These are phyloP conservation scores for Heliothis peltigera DNA, from an alignment of 2,888 invertebrate genomes.

Conservation along the genomic window DNA sequence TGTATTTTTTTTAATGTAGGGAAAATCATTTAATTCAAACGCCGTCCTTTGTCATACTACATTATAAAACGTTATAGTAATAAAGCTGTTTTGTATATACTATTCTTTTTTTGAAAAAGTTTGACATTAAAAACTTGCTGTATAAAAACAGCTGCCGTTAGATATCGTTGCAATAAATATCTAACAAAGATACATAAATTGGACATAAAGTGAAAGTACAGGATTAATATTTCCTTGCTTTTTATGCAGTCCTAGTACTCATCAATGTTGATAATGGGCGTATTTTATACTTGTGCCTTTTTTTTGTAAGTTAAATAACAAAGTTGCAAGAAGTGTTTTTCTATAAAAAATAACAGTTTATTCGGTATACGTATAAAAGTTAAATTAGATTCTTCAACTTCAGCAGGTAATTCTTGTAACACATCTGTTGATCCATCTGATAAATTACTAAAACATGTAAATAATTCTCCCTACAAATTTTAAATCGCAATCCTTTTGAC, in stretches of 20 bases:
- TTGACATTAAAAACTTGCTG: conserved; percentile 37
- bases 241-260: conserved; percentile 35
- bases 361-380: no score
- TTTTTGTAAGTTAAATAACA: neutral
- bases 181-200: conserved; percentile 30
- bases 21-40: neutral
- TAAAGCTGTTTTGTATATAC: neutral
- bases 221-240: conserved; percentile 22
- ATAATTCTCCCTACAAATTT: neutral
- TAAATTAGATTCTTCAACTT: no score
- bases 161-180: conserved; percentile 36
- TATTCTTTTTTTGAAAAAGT: conserved; percentile 8
- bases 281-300: conserved; percentile 25
- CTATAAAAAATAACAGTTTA: no score
- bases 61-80: no score
- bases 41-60: neutral
- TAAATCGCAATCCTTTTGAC: conserved; percentile 16
- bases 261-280: conserved; percentile 22
- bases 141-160: conserved; percentile 37
- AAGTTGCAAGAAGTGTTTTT: no score
- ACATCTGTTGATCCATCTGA: no score
- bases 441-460: no score
- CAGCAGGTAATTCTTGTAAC: no score
- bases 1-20: neutral
- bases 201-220: conserved; percentile 32